Percentiles rank a stretch among this genome's conserved stretches.
Conservation (phyloP, 2,113 vertebrate species). For the Haemorhous mexicanus region DNA sequence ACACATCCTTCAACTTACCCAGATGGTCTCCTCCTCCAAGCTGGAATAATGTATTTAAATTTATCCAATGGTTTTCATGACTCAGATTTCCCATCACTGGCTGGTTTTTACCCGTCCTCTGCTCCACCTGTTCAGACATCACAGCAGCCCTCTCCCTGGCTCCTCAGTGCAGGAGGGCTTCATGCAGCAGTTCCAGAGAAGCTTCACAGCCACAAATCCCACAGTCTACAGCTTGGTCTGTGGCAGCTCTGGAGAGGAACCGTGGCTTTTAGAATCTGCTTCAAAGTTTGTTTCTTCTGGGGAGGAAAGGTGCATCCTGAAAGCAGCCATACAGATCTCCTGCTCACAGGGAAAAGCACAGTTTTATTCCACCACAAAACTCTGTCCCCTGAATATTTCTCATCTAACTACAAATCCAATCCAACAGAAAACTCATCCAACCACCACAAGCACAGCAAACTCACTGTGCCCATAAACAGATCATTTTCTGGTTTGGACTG, state of each 20-base stretch:
- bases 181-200: neutral
- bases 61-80: constrained; percentile 41
- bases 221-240: neutral
- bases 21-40: constrained; percentile 54
- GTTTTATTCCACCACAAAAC: neutral
- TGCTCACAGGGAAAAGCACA: neutral
- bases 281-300: neutral
- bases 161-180: neutral
- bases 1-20: constrained; percentile 7
- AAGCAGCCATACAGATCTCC: neutral
- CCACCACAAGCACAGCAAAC: neutral
- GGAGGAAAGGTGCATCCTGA: neutral
- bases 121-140: constrained; percentile 35
- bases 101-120: neutral
- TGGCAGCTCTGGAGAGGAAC: neutral
- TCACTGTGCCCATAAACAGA: neutral
- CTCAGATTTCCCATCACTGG: constrained; percentile 16
- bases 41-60: constrained; percentile 53
- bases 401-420: neutral
- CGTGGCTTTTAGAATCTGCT: neutral
- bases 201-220: neutral
- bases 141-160: neutral
- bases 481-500: neutral
- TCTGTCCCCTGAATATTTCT: neutral
- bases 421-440: neutral